A percentile compares a stretch with the other conserved stretches of the same genome.
phyloP scores from a whole-genome alignment of 2,888 invertebrate species.

The Dimorphilus gyrociliatus region DNA sequence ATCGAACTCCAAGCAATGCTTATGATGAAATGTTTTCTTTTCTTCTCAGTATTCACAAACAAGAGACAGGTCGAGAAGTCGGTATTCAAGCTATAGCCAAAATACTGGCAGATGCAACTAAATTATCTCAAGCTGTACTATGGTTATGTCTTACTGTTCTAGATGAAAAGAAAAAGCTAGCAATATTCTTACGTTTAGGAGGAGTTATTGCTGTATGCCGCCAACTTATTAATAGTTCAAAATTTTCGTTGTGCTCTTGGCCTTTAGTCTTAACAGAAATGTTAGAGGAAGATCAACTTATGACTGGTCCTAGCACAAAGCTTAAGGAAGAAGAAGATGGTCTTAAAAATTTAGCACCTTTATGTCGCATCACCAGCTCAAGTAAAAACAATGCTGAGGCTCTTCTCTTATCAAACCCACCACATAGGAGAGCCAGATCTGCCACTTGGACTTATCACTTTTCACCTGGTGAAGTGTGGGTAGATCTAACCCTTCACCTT shows the following conservation, averaged over 20 bases:
- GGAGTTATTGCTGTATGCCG: conserved; percentile 46
- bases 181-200: conserved; percentile 16
- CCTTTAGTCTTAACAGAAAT: too few species aligned
- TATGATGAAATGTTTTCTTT: too few species aligned
- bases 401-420: conserved; percentile 61
- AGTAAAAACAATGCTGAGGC: conserved; percentile 77
- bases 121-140: conserved; percentile 67
- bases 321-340: conserved; percentile 51
- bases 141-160: conserved; percentile 64
- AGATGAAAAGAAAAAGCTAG: too few species aligned
- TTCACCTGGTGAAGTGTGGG: conserved; percentile 66
- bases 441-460: conserved; percentile 94
- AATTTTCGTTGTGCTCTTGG: too few species aligned
- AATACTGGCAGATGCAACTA: conserved; percentile 35
- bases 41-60: too few species aligned
- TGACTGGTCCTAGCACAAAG: conserved; percentile 46
- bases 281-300: conserved; percentile 51
- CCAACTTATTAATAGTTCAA: conserved; percentile 59
- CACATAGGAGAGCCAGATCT: conserved; percentile 65
- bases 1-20: too few species aligned
- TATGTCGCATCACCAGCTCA: conserved; percentile 59
- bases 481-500: conserved; percentile 66
- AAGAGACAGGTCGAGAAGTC: too few species aligned
- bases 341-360: conserved; percentile 71
- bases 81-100: too few species aligned